These are phyloP conservation scores for Tenthredo amoena DNA, from an alignment of 2,888 invertebrate genomes.

Conservation along the genomic window DNA sequence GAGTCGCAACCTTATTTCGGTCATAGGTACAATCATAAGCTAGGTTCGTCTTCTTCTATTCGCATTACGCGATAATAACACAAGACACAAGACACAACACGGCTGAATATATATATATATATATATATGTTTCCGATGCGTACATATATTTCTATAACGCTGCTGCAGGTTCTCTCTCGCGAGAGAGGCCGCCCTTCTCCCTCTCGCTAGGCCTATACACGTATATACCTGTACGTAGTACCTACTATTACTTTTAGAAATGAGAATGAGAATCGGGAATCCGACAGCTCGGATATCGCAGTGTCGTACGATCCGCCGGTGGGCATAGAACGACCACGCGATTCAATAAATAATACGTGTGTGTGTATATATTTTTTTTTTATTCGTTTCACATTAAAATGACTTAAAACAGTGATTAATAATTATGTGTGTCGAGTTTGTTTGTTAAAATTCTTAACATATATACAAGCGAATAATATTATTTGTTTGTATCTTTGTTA, in stretches of 20 bases:
- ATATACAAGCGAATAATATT: too few species aligned
- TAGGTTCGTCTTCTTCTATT: too few species aligned
- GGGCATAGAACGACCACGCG: background rate
- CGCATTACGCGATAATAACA: too few species aligned
- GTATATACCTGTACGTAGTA: background rate
- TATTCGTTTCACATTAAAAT: background rate
- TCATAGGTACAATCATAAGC: too few species aligned
- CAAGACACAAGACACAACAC: too few species aligned
- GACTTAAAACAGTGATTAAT: too few species aligned
- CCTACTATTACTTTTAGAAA: slow-evolving; percentile 6
- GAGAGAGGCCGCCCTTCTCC: background rate
- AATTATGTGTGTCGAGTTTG: too few species aligned
- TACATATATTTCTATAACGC: too few species aligned
- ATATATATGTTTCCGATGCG: too few species aligned
- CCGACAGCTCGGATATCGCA: background rate
- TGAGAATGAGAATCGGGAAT: slow-evolving; percentile 13
- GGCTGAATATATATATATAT: too few species aligned
- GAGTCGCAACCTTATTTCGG: too few species aligned
- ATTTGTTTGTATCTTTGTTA: background rate
- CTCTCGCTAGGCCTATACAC: background rate
- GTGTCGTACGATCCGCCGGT: slow-evolving; percentile 14
- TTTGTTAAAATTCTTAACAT: too few species aligned
- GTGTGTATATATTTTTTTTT: background rate
- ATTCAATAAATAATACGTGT: background rate
- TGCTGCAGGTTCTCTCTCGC: background rate